These are phyloP conservation scores for Abrostola tripartita DNA, from an alignment of 2,888 invertebrate species.

Conservation along the genomic window DNA sequence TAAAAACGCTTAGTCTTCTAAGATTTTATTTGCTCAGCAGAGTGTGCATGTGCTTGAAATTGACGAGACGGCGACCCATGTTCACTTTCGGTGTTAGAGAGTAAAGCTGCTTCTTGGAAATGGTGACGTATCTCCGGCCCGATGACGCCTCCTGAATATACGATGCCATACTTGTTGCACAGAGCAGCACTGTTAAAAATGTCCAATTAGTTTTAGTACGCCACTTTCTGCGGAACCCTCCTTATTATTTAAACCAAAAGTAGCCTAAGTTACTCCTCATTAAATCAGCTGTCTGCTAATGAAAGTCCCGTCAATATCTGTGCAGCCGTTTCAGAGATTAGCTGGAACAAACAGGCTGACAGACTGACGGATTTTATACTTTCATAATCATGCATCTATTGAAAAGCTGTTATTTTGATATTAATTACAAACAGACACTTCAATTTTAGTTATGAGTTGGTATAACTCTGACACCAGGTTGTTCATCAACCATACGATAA, in stretches of 20 bases:
- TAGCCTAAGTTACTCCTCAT: too few relatives aligned
- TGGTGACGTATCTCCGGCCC: slow-evolving; percentile 7
- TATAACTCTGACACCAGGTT: too few relatives aligned
- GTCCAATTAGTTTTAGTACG: slow-evolving; percentile 14
- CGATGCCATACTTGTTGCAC: background rate
- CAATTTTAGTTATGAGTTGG: too few relatives aligned
- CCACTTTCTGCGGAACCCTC: slow-evolving; percentile 8
- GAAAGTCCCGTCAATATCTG: too few relatives aligned
- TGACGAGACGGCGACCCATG: background rate
- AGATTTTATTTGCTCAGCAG: background rate
- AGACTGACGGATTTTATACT: too few relatives aligned
- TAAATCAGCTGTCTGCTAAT: too few relatives aligned
- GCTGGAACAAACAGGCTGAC: too few relatives aligned
- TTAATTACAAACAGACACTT: too few relatives aligned
- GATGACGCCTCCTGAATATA: background rate
- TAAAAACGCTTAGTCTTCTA: background rate
- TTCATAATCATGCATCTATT: too few relatives aligned
- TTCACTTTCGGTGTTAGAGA: background rate
- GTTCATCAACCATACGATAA: too few relatives aligned
- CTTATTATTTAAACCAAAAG: background rate
- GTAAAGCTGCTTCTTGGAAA: slow-evolving; percentile 4
- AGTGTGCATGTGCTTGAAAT: slow-evolving; percentile 25
- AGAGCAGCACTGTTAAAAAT: slow-evolving; percentile 19
- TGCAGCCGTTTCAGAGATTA: too few relatives aligned
- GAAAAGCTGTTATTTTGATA: too few relatives aligned